Base-by-base conservation (phyloP, 2,797 vertebrate species). In the Labeo calbasu region DNA sequence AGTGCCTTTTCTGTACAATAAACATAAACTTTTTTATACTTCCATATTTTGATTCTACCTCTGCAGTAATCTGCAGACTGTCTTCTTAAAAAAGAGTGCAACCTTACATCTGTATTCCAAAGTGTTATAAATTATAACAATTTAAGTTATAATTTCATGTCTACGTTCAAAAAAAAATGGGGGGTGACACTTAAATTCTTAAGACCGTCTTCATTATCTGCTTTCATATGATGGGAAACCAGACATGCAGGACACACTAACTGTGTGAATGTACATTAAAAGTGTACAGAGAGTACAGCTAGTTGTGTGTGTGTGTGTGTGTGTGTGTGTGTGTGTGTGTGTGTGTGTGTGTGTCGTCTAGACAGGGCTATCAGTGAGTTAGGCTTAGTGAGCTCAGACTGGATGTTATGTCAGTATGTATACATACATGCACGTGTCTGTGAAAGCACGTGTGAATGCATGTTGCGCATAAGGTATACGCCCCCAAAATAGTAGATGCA, bases 391-490 rank as follows among this genome's bases (percentile, higher is more conserved):
- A n/a, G 75, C 9, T 36, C 75, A 25, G 50, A 71, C 77, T 71
- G 21, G 63, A 63, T 57, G 71, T 71, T 77, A 32, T 61, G 75
- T 81, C 73, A 72, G 83, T 85, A 55, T 84, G 71, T 86, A 59
- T 63, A 77, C 48, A 76, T 50, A 9, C 28, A 70, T 68, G 14
- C 61, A 83, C 63, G 78, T 81, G 79, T 79, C 40, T 77, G 8
- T 83, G 57, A 48, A 59, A 84, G 61, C 59, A 51, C 57, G 69
- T 82, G 50, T 82, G 66, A 46, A 13, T 82, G 59, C 53, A 69
- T 75, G 61, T 36, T 79, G 77, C 23, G 23, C 9, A 4, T 48
- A 69, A n/a, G 4, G 53, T 68, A n/a, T 46, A 70, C n/a, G 53
- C 65, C 75, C 19, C 82, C 53, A 53, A 61, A 77, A 68, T n/a